A percentile compares a stretch with the other conserved stretches of the same genome.
These are phyloP conservation scores for Antennarius striatus DNA, from an alignment of 2,113 vertebrate genomes.

Conservation along the genomic window DNA sequence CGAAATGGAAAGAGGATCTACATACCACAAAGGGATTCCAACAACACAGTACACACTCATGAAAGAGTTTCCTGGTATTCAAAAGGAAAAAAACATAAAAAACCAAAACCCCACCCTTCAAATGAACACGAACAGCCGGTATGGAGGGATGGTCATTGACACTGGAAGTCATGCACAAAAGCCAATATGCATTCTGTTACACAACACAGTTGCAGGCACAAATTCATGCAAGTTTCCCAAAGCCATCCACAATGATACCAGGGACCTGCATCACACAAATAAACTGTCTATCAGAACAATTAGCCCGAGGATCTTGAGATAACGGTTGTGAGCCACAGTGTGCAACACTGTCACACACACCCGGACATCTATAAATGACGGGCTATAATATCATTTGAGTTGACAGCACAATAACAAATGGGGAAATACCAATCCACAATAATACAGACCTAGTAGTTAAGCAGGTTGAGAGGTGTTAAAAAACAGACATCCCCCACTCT, in stretches of 20 bases:
- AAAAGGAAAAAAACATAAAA: constrained; percentile 6
- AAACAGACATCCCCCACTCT: constrained; percentile 83
- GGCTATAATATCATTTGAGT: constrained; percentile 45
- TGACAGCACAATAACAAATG: constrained; percentile 59
- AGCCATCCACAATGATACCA: constrained; percentile 27
- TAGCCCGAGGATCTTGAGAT: constrained; percentile 37
- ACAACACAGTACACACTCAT: constrained; percentile 39
- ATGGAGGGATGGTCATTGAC: constrained; percentile 34
- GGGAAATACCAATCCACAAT: constrained; percentile 46
- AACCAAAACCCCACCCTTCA: constrained; percentile 3
- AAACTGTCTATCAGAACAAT: constrained; percentile 41
- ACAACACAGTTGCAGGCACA: constrained; percentile 48
- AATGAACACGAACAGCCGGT: constrained; percentile 44
- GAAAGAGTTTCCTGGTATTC: constrained; percentile 33
- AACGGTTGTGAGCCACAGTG: constrained; percentile 36
- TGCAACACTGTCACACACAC: constrained; percentile 44
- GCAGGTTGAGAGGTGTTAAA: constrained; percentile 77
- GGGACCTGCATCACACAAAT: constrained; percentile 16
- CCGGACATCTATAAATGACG: constrained; percentile 58
- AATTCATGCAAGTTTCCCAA: constrained; percentile 57
- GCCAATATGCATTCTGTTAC: constrained; percentile 52
- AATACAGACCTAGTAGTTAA: constrained; percentile 86
- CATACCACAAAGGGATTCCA: constrained; percentile 33
- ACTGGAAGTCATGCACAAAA: constrained; percentile 57
- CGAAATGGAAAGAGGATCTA: constrained; percentile 36